Conservation (phyloP, 2,797 vertebrate genomes). For the Novumbra hubbsi region DNA sequence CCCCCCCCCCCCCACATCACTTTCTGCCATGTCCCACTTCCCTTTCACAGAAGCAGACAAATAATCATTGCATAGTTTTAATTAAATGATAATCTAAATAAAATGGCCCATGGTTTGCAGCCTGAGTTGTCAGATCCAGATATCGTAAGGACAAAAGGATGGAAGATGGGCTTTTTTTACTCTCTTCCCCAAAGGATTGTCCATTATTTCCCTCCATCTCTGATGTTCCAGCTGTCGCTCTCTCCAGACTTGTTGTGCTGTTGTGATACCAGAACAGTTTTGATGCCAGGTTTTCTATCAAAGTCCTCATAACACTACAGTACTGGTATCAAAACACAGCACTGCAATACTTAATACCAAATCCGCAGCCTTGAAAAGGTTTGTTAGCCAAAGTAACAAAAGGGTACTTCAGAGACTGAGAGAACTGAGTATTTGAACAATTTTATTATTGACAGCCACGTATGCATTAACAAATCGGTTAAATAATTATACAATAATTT, state of each 20-base stretch:
- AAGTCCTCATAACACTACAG: too few species aligned
- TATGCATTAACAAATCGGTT: too few species aligned
- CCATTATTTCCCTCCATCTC: conserved; percentile 8
- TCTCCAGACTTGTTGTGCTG: not conserved
- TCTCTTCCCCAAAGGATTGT: not conserved
- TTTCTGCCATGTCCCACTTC: not conserved
- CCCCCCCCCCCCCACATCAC: not conserved
- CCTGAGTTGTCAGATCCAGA: not conserved
- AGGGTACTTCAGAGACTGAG: too few species aligned
- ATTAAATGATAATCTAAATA: too few species aligned
- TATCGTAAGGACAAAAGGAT: not conserved
- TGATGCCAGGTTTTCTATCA: too few species aligned
- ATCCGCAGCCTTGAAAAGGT: too few species aligned
- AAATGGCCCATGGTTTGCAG: not conserved
- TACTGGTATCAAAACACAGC: conserved; percentile 4
- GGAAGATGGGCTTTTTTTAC: not conserved
- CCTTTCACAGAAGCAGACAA: not conserved
- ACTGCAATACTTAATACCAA: too few species aligned
- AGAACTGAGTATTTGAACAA: too few species aligned
- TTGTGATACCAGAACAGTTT: not conserved
- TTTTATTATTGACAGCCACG: too few species aligned
- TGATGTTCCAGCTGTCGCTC: conserved; percentile 7
- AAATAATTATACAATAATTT: too few species aligned
- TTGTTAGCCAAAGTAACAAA: too few species aligned
- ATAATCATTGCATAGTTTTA: not conserved